These are phyloP conservation scores for Zaprionus kolodkinae DNA, from an alignment of 1,140 invertebrate species.

Conservation along the genomic window DNA sequence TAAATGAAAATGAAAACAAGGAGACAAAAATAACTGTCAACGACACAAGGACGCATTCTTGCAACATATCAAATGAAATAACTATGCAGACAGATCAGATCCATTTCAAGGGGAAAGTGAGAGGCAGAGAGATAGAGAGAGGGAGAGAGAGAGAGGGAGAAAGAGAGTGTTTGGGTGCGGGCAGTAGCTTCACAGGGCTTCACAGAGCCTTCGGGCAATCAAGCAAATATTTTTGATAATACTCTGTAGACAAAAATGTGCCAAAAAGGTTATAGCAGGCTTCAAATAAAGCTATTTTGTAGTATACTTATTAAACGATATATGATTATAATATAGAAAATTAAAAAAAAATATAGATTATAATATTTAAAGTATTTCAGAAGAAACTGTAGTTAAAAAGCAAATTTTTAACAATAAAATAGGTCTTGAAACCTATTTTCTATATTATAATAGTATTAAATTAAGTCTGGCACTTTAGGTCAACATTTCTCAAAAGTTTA, in stretches of 20 bases:
- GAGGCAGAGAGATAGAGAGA: neutral
- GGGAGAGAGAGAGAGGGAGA: neutral
- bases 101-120: conserved; percentile 1
- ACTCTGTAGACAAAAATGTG: neutral
- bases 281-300: no score
- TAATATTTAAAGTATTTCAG: no score
- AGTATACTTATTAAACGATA: no score
- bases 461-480: no score
- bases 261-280: neutral
- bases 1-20: conserved; percentile 25
- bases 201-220: conserved; percentile 31
- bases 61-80: conserved; percentile 45
- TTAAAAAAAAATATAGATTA: no score
- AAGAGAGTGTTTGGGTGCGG: neutral
- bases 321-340: no score
- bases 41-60: conserved; percentile 24
- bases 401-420: no score
- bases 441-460: no score
- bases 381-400: no score
- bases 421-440: no score
- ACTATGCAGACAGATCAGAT: conserved; percentile 49
- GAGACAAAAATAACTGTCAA: conserved; percentile 47
- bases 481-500: no score
- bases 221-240: conserved; percentile 57
- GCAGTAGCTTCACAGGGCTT: neutral